Base-by-base conservation (phyloP, 23 tunicate species). In the Styela plicata region DNA sequence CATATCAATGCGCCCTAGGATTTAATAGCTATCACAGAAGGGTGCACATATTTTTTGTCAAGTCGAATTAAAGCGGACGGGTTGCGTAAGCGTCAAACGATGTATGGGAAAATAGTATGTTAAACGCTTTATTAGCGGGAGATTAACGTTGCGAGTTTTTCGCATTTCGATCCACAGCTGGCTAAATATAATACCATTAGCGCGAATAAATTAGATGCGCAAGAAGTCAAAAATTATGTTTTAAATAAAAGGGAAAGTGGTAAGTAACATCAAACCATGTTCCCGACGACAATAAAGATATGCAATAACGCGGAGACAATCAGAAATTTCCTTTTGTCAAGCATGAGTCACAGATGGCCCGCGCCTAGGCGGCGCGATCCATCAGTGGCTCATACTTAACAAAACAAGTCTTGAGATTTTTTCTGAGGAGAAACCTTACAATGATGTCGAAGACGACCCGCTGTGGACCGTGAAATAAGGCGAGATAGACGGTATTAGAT, bases 381-480 rank as follows among this genome's bases (percentile, higher is more conserved):
- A n/a, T n/a, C n/a, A n/a, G n/a, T n/a, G n/a, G n/a, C n/a, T n/a
- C n/a, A n/a, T n/a, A n/a, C n/a, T n/a, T n/a, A n/a, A n/a, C n/a
- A n/a, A n/a, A n/a, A n/a, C n/a, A n/a, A n/a, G n/a, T n/a, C n/a
- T n/a, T n/a, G n/a, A n/a, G n/a, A n/a, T n/a, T n/a, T n/a, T n/a
- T n/a, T n/a, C n/a, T n/a, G n/a, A n/a, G n/a, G 57, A 44, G 57
- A 7, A 44, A 44, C 13, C 7, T 44, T 44, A 44, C 57, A 44
- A 5, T 44, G 57, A 44, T 44, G 57, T 44, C 57, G 77, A 7
- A 20, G 34, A 17, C 5, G 34, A 18, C 77, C 32, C 17, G 77
- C 77, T 71, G 77, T 71, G 77, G 24, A 34, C 77, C 77, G 37
- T 71, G 77, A 71, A 71, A 71, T 71, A 34, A 71, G 36, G 36